Conservation (phyloP, 2,797 vertebrate genomes). For the Karalla daura region DNA sequence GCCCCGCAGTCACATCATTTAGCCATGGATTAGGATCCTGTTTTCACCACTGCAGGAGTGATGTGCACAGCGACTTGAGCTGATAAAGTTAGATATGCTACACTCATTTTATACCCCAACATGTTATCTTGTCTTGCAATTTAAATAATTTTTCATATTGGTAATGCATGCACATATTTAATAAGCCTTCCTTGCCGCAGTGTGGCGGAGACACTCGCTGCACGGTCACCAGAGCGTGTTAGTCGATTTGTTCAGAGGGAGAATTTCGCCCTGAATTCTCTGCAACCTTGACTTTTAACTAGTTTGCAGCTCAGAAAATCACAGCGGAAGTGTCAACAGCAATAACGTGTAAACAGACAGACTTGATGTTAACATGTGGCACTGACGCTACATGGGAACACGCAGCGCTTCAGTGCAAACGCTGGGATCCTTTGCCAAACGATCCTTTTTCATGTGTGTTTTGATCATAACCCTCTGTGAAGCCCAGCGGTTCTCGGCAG, state of each 20-base stretch:
- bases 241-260: not conserved
- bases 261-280: constrained; percentile 1
- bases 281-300: not conserved
- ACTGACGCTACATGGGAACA: constrained; percentile 43
- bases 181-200: constrained; percentile 12
- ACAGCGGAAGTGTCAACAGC: constrained; percentile 8
- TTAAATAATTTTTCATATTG: constrained; percentile 47
- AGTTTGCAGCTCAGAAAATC: not conserved
- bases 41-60: constrained; percentile 55
- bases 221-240: not conserved
- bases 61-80: constrained; percentile 54
- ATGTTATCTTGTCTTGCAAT: constrained; percentile 67
- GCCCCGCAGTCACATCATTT: constrained; percentile 66
- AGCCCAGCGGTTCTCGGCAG: constrained; percentile 72
- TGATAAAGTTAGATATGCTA: constrained; percentile 68
- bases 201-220: constrained; percentile 15
- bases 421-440: constrained; percentile 49
- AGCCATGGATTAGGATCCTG: constrained; percentile 67
- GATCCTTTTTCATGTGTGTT: constrained; percentile 72
- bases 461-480: constrained; percentile 71
- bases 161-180: constrained; percentile 48
- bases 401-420: constrained; percentile 30
- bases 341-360: constrained; percentile 36
- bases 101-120: constrained; percentile 48
- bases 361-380: constrained; percentile 37